Conservation (phyloP, 2,888 invertebrate species). For the Drosophila dives region DNA sequence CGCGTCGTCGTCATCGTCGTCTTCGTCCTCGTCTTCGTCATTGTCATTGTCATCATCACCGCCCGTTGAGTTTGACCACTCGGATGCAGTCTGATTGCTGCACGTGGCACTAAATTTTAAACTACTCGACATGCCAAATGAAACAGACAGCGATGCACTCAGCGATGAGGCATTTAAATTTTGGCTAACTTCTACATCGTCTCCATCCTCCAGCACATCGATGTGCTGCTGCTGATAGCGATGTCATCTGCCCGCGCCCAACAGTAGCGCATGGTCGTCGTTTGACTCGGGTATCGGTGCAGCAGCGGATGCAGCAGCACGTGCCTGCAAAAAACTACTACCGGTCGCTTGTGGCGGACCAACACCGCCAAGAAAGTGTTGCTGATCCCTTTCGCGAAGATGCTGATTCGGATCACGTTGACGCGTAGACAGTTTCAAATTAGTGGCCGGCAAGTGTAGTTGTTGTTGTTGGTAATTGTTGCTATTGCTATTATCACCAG, state of each 20-base stretch:
- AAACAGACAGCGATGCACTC: conserved; percentile 80
- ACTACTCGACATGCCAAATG: conserved; percentile 80
- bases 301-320: conserved; percentile 65
- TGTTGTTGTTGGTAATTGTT: conserved; percentile 80
- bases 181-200: conserved; percentile 74
- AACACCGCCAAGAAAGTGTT: conserved; percentile 60
- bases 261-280: conserved; percentile 78
- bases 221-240: conserved; percentile 67
- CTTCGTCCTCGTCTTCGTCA: conserved; percentile 40
- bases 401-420: conserved; percentile 71
- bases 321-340: conserved; percentile 76
- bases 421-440: conserved; percentile 61
- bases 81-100: conserved; percentile 76
- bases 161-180: conserved; percentile 75
- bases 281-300: conserved; percentile 80
- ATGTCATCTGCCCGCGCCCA: conserved; percentile 82
- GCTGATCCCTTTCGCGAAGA: conserved; percentile 67
- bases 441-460: conserved; percentile 64
- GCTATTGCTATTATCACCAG: conserved; percentile 63
- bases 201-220: conserved; percentile 63
- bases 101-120: conserved; percentile 78
- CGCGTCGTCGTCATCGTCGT: conserved; percentile 33
- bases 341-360: conserved; percentile 62
- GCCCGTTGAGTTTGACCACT: conserved; percentile 78
- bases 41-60: conserved; percentile 65